These are phyloP conservation scores for Diploptera punctata DNA, from an alignment of 2,888 invertebrate species.

Conservation along the genomic window DNA sequence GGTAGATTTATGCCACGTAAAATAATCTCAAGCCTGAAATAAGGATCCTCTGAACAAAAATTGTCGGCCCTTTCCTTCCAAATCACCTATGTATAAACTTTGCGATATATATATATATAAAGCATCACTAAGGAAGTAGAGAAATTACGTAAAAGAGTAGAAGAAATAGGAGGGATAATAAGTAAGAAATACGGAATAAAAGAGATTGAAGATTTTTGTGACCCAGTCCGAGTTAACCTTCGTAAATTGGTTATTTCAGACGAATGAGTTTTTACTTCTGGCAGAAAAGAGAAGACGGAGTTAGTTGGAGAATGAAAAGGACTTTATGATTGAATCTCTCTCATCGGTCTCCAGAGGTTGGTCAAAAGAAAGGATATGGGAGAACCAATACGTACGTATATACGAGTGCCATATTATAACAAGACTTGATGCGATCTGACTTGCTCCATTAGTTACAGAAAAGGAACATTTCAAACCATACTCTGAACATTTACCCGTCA, in stretches of 20 bases:
- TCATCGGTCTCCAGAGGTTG: not conserved
- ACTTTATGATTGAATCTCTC: constrained; percentile 4
- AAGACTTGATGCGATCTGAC: not conserved
- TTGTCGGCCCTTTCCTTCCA: no score
- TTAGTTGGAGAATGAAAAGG: not conserved
- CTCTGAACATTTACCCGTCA: no score
- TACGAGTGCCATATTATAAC: not conserved
- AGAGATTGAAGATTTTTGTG: not conserved
- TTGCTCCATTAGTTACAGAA: not conserved
- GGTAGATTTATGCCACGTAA: no score
- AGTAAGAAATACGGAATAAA: not conserved
- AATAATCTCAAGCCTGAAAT: no score
- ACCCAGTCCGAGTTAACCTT: not conserved
- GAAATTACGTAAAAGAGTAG: no score
- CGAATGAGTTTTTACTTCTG: not conserved
- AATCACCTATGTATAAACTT: no score
- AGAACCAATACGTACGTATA: not conserved
- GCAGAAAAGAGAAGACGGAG: not conserved
- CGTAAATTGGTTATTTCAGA: constrained; percentile 26
- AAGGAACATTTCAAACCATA: no score
- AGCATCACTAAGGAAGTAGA: no score
- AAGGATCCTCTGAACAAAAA: no score
- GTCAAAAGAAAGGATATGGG: not conserved
- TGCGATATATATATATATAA: no score
- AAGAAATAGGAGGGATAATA: no score